These are phyloP conservation scores for Phrixothrix hirtus DNA, from an alignment of 2,888 invertebrate species.

Conservation along the genomic window DNA sequence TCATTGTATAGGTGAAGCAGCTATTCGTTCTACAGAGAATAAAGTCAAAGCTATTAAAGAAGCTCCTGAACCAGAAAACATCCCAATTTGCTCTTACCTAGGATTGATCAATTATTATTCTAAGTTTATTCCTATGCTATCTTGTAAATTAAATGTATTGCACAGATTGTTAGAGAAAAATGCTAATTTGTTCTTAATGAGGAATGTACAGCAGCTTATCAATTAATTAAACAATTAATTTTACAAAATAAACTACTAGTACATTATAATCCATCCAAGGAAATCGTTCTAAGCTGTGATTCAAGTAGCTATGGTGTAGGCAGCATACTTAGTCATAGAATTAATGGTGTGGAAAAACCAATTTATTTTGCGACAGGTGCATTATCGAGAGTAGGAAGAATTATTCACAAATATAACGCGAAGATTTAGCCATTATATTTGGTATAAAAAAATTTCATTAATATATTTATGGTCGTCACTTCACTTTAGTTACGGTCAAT, in stretches of 20 bases:
- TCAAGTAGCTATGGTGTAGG: constrained; percentile 42
- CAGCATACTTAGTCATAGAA: constrained; percentile 39
- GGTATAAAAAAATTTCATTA: constrained; percentile 45
- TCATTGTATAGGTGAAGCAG: constrained; percentile 20
- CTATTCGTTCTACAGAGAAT: constrained; percentile 42
- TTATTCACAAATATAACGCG: constrained; percentile 42
- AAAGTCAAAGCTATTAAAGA: constrained; percentile 18
- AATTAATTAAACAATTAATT: constrained; percentile 27
- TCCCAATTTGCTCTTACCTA: constrained; percentile 24
- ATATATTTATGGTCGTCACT: constrained; percentile 44
- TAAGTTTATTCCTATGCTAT: constrained; percentile 30
- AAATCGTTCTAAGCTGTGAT: constrained; percentile 36
- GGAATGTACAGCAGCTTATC: constrained; percentile 22
- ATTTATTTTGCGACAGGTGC: constrained; percentile 43
- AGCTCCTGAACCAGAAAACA: constrained; percentile 24
- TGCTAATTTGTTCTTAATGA: constrained; percentile 19
- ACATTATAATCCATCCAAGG: constrained; percentile 32
- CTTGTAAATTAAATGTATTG: constrained; percentile 18
- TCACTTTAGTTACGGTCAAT: constrained; percentile 23
- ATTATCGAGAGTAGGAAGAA: constrained; percentile 43
- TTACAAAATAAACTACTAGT: constrained; percentile 27
- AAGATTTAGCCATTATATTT: constrained; percentile 46
- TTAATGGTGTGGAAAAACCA: constrained; percentile 39
- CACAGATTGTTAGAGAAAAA: constrained; percentile 23
- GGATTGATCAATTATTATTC: constrained; percentile 31